phyloP scores from a whole-genome alignment of 2,113 vertebrate species.

The Corythornis vintsioides region DNA sequence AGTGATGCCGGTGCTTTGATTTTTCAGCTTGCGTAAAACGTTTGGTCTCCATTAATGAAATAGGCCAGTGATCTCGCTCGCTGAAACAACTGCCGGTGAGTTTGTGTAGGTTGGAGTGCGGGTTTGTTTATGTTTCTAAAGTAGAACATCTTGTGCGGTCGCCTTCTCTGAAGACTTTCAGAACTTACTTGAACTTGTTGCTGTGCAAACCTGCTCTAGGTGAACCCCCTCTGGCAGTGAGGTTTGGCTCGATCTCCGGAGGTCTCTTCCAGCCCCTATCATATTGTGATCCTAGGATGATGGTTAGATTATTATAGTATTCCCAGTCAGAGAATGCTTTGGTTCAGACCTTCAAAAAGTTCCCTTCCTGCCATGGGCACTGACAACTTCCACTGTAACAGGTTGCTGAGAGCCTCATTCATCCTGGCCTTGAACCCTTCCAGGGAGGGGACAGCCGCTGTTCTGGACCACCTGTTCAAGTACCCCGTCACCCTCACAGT shows the following conservation, averaged over 20 bases:
- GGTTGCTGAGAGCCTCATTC: background rate
- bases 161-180: too few relatives aligned
- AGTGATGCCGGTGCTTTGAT: background rate
- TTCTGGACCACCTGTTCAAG: fast-evolving
- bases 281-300: background rate
- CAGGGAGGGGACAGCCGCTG: fast-evolving
- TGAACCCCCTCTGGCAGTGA: background rate
- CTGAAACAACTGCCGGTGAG: background rate
- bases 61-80: background rate
- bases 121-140: fast-evolving
- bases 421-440: fast-evolving
- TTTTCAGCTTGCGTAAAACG: background rate
- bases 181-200: background rate
- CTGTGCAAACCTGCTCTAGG: background rate
- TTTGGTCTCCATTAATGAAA: background rate
- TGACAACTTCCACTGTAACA: fast-evolving
- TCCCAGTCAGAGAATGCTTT: fast-evolving
- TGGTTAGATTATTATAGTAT: background rate
- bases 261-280: background rate
- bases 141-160: too few relatives aligned
- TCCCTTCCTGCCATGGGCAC: fast-evolving
- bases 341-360: too few relatives aligned
- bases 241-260: background rate
- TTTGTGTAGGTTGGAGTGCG: background rate
- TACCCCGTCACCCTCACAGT: background rate